phyloP scores from a whole-genome alignment of 2,888 invertebrate species.

The Thereva nobilitata region DNA sequence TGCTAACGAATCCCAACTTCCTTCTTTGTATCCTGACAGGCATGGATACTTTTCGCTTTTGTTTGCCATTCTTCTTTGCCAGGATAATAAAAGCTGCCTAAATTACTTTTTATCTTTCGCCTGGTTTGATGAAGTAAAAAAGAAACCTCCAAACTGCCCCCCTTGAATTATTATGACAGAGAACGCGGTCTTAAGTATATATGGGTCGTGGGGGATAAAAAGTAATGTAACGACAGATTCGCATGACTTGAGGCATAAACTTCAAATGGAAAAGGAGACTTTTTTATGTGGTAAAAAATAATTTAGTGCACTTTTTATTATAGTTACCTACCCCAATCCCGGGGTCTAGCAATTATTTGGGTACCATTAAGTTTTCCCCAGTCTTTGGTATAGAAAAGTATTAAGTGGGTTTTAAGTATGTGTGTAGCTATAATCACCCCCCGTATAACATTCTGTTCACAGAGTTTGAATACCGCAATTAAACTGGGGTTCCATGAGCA shows the following conservation, averaged over 20 bases:
- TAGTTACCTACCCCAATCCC: background rate
- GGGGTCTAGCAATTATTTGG: slow-evolving; percentile 21
- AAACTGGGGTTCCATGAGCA: slow-evolving; percentile 4
- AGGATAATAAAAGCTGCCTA: slow-evolving; percentile 34
- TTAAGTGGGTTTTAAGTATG: slow-evolving; percentile 25
- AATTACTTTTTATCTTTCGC: slow-evolving; percentile 33
- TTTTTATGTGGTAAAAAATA: slow-evolving; percentile 32
- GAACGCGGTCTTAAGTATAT: slow-evolving; percentile 22
- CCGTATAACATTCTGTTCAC: background rate
- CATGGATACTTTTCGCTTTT: slow-evolving; percentile 13
- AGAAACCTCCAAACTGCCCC: slow-evolving; percentile 23
- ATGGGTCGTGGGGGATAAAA: slow-evolving; percentile 26
- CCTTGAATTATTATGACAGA: slow-evolving; percentile 22
- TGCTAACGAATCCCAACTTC: slow-evolving; percentile 19
- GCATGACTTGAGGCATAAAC: slow-evolving; percentile 46
- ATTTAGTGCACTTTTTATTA: slow-evolving; percentile 33
- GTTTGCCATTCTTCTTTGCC: slow-evolving; percentile 21
- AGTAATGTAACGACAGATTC: slow-evolving; percentile 44
- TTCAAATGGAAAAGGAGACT: slow-evolving; percentile 18
- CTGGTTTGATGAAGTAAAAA: slow-evolving; percentile 31
- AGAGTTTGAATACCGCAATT: slow-evolving; percentile 10
- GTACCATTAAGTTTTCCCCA: background rate
- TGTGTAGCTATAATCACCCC: slow-evolving; percentile 25
- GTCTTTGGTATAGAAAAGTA: background rate
- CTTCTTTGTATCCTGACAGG: slow-evolving; percentile 8